Evolutionary conservation across 1,140 invertebrate species (phyloP), one percentile per base, ranked within the genome.

Genomic region (Portunus trituberculatus): DNA sequence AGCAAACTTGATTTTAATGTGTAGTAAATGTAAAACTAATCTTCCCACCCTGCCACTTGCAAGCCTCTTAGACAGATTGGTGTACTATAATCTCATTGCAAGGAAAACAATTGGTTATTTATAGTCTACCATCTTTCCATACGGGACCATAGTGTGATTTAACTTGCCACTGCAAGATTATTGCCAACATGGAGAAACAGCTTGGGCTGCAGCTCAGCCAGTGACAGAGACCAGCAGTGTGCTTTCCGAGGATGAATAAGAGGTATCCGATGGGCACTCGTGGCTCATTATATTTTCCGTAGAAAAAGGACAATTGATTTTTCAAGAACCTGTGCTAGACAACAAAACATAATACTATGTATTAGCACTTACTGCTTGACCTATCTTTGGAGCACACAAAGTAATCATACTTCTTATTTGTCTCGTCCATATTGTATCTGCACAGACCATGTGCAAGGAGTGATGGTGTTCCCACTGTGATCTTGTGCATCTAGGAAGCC

Each of bases 391-490:
- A 93, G 83, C 92, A 93, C 83, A 93, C 32, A 91, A 83, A 32
- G 76, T 94, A 67, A 94, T 91, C 59, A 82, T 94, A 94, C 82
- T 93, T 82, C 59, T 94, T 28, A 94, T 89, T 90, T 94, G 59
- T 94, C 93, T 94, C 88, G 93, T 94, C 93, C 93, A 94, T 94
- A 94, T 93, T 93, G 87, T 52, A 67, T 94, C 88, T 90, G 93
- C 88, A 89, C 93, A 94, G 59, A 89, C 90, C 39, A 84, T 48
- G 93, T 94, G 93, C 67, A 94, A n/a, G 89, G 48, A 76, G 90
- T 92, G 83, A 92, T 95, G 90, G 88, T 94, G 93, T 90, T 94
- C 93, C 93, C 93, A 91, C 94, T 95, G 94, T 95, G 94, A 95
- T 95, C 82, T 92, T 92, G 88, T 95, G 94, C 90, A 95, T 94